Evolutionary conservation across 2,888 invertebrate genomes (phyloP).

Genomic region (Callyntrura guangdongensis): DNA sequence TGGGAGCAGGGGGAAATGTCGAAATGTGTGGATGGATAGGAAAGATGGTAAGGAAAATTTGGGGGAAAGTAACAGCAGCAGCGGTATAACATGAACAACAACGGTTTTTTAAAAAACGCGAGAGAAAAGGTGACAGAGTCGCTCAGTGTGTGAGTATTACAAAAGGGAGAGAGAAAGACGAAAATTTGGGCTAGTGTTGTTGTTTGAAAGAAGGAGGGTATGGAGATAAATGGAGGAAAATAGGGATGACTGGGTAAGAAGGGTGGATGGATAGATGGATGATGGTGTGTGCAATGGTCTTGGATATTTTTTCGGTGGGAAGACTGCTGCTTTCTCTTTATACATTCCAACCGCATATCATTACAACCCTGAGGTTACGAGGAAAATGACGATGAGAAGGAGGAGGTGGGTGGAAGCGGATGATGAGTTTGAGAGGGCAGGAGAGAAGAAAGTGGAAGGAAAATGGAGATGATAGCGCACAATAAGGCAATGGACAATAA

Average conservation of each 20-base stretch:
- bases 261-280: constrained; percentile 3
- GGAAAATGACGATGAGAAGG: constrained; percentile 33
- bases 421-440: not conserved
- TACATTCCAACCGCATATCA: constrained; percentile 75
- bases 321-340: constrained; percentile 68
- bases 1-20: constrained; percentile 45
- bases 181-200: constrained; percentile 30
- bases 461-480: not conserved
- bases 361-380: constrained; percentile 69
- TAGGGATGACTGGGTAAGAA: not conserved
- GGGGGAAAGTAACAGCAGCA: not conserved
- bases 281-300: not conserved
- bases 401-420: constrained; percentile 34
- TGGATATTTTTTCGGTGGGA: constrained; percentile 6
- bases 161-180: not conserved
- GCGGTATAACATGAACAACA: constrained; percentile 16
- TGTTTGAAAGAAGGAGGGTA: constrained; percentile 1
- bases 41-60: not conserved
- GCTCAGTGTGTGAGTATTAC: constrained; percentile 5
- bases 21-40: constrained; percentile 26
- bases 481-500: not conserved
- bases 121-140: constrained; percentile 29
- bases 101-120: not conserved
- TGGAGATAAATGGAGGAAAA: not conserved
- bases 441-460: not conserved